Evolutionary conservation across 2,797 vertebrate species (phyloP), one percentile per base, ranked within the genome.

Genomic region (Falco columbarius): DNA sequence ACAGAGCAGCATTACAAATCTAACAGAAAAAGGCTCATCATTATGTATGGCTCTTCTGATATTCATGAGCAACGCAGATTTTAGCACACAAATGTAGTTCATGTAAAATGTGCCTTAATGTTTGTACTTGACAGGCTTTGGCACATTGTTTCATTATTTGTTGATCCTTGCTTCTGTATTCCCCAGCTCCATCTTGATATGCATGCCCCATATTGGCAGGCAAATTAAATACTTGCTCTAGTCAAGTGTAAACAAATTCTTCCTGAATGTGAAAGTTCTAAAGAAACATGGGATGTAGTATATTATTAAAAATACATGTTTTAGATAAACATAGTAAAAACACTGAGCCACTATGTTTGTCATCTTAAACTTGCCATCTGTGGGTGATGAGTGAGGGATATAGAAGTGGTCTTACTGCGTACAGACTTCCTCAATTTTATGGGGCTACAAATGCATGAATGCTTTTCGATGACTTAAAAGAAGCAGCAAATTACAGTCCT

Each of bases 221-320:
- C 30, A 76, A 90, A 88, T 30, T 1, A 80, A 92, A 93, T 71
- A 65, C 40, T 92, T 77, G 10, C 14, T 88, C 22, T 76, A 87
- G 52, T 83, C 38, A 86, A 91, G 49, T 47, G 13, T 66, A 93
- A 95, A 93, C 24, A 89, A 90, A 66, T 62, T 26, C 56, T 89
- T 93, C 55, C 59, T 49, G 34, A 92, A 62, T 47, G 18, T 38
- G 51, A 84, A 90, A 90, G 30, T 55, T 90, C 62, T 73, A 75
- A 92, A 90, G 46, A 89, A 94, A 75, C 22, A 51, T 58, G 34
- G 62, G 42, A 58, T 52, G 68, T 32, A 71, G 29, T 34, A 40
- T 65, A 52, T 77, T 61, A 89, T 81, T 91, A 80, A 96, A 95
- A 83, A 72, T 90, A 63, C 18, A 23, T 74, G 26, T 49, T 92